Evolutionary conservation across 2,888 invertebrate species (phyloP).

Genomic region (Leptarthrus brevirostris): DNA sequence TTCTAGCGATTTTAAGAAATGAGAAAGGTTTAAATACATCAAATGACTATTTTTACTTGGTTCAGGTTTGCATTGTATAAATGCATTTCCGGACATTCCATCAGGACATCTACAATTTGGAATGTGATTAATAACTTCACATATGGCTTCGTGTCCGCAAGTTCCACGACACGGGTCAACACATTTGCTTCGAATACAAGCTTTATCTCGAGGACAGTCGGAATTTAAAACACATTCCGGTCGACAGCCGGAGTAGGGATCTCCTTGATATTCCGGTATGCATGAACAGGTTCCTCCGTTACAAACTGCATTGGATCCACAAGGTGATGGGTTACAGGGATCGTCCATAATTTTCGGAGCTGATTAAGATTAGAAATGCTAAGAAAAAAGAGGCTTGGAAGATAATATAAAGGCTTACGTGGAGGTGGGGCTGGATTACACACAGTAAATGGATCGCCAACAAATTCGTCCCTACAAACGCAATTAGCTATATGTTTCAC

Average conservation of each 20-base stretch:
- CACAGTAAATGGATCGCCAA: constrained; percentile 71
- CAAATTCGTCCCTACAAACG: constrained; percentile 72
- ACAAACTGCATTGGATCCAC: constrained; percentile 80
- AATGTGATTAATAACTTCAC: constrained; percentile 81
- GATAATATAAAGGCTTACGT: constrained; percentile 30
- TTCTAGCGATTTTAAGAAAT: constrained; percentile 59
- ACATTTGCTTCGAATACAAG: constrained; percentile 81
- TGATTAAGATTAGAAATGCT: neutral
- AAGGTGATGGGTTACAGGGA: constrained; percentile 82
- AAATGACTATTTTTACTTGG: constrained; percentile 57
- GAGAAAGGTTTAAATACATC: neutral
- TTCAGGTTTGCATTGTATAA: constrained; percentile 72
- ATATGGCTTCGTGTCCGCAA: constrained; percentile 82
- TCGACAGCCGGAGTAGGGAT: constrained; percentile 79
- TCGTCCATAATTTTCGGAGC: constrained; percentile 56
- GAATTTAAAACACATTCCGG: constrained; percentile 83
- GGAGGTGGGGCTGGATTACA: constrained; percentile 64
- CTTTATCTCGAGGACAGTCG: constrained; percentile 76
- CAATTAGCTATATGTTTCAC: constrained; percentile 79
- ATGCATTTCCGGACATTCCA: constrained; percentile 84
- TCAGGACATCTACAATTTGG: constrained; percentile 81
- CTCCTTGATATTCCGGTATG: constrained; percentile 77
- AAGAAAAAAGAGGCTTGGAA: neutral
- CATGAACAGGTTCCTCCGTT: constrained; percentile 78
- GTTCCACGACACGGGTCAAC: constrained; percentile 79